phyloP scores from a whole-genome alignment of 2,113 vertebrate genomes.

The Hypanus sabinus region DNA sequence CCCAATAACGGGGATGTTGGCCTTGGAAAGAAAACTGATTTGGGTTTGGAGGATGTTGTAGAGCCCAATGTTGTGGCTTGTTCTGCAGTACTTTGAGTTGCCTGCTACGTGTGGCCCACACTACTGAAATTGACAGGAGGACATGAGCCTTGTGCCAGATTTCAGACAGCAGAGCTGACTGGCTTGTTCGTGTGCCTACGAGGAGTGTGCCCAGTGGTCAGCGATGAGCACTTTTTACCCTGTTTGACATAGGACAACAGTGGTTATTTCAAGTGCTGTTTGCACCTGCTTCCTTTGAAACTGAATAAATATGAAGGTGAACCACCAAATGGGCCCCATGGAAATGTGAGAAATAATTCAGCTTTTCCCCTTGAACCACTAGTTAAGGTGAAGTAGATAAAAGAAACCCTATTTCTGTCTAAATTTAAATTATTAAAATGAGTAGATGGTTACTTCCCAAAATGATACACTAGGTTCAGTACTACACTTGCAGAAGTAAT shows the following conservation, averaged over 20 bases:
- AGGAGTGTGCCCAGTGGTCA: neutral
- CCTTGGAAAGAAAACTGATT: no score
- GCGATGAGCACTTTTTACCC: neutral
- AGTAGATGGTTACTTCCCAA: neutral
- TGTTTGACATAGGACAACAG: neutral
- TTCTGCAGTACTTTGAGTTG: no score
- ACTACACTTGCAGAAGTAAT: neutral
- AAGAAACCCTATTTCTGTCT: slow-evolving; percentile 3
- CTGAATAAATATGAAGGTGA: neutral
- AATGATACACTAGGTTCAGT: neutral
- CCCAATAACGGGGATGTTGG: no score
- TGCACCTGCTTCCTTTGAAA: neutral
- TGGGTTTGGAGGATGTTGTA: no score
- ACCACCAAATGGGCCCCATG: neutral
- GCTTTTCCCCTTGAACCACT: neutral
- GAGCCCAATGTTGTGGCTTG: no score
- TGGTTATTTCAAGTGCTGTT: neutral
- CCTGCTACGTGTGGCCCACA: no score
- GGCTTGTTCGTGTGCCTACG: no score
- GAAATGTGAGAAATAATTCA: neutral
- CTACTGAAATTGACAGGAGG: no score
- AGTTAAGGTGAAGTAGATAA: neutral
- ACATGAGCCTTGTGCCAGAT: no score
- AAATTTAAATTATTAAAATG: slow-evolving; percentile 24
- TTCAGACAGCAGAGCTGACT: no score